A percentile compares a stretch with the other conserved stretches of the same genome.
Evolutionary conservation across 1,140 invertebrate species (phyloP).

Genomic region (Sipha flava): DNA sequence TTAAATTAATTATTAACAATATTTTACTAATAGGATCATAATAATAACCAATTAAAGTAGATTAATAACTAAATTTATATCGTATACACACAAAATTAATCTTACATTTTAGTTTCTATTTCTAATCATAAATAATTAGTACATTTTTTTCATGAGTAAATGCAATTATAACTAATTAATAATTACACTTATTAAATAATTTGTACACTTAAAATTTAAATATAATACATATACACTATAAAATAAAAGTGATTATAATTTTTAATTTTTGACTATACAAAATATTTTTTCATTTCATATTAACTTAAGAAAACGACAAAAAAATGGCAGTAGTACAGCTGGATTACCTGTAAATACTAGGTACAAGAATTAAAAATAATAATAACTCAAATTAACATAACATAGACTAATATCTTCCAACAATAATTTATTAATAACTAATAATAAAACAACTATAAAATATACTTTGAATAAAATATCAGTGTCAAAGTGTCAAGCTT

Average conservation of each 20-base stretch:
- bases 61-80: neutral
- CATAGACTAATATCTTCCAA: neutral
- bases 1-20: neutral
- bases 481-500: neutral
- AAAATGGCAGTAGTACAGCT: conserved; percentile 29
- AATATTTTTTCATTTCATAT: neutral
- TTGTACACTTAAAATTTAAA: neutral
- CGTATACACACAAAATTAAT: neutral
- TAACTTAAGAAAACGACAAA: neutral
- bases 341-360: conserved; percentile 27
- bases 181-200: neutral
- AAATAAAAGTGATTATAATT: neutral
- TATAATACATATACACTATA: neutral
- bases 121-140: neutral
- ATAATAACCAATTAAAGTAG: neutral
- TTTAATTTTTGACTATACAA: neutral
- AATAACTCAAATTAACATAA: neutral
- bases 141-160: too few relatives aligned
- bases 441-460: neutral
- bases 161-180: neutral
- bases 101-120: neutral
- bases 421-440: neutral
- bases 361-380: neutral
- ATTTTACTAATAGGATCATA: neutral
- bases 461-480: neutral